Percentiles rank a stretch among this genome's conserved stretches.
Evolutionary conservation across 2,888 invertebrate genomes (phyloP).

Genomic region (Zygaena filipendulae): DNA sequence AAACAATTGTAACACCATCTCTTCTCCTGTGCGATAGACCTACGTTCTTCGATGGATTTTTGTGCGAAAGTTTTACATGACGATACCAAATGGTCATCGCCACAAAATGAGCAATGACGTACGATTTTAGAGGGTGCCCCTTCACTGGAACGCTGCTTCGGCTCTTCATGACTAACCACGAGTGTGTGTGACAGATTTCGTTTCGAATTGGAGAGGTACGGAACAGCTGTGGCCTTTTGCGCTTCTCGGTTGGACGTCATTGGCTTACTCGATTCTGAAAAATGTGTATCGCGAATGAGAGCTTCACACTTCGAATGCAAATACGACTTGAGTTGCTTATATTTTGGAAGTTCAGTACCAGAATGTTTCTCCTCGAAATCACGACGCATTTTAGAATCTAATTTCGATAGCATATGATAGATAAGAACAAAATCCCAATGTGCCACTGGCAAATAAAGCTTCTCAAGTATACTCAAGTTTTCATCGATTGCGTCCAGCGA

Average conservation of each 20-base stretch:
- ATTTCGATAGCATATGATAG: constrained; percentile 9
- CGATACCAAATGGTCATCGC: not conserved
- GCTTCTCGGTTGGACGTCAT: no score
- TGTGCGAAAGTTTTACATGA: constrained; percentile 1
- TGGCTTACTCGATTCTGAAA: not conserved
- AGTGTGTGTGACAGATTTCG: not conserved
- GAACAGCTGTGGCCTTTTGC: not conserved
- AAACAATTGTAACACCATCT: constrained; percentile 6
- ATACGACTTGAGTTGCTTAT: not conserved
- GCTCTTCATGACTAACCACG: no score
- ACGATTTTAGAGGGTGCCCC: not conserved
- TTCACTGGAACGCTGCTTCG: not conserved
- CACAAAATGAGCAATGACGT: not conserved
- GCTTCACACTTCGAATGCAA: constrained; percentile 5
- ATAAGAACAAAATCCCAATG: constrained; percentile 9
- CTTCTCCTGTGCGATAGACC: not conserved
- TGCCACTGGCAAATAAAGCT: constrained; percentile 5
- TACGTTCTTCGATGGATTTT: constrained; percentile 5
- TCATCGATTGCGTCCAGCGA: constrained; percentile 9
- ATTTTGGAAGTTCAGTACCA: not conserved
- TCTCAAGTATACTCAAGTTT: constrained; percentile 11
- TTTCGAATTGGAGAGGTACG: not conserved
- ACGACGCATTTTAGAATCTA: constrained; percentile 8
- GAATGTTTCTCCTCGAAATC: constrained; percentile 8
- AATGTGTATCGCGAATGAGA: constrained; percentile 5